phyloP scores from a whole-genome alignment of 2,888 invertebrate genomes.

The Lochmaea capreae region DNA sequence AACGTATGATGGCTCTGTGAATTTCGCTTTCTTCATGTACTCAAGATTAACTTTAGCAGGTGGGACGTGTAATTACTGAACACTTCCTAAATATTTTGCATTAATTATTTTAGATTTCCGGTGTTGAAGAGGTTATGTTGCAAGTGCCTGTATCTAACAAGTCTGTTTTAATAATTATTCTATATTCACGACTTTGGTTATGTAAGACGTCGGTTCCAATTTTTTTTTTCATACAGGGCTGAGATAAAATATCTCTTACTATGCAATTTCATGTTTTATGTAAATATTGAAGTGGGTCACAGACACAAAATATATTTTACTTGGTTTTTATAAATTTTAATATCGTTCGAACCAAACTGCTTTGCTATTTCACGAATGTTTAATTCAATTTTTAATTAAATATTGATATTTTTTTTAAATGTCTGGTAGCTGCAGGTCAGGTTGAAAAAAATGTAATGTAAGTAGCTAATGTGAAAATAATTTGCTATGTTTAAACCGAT shows the following conservation, averaged over 20 bases:
- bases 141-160: not conserved
- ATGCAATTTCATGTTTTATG: too few relatives aligned
- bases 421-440: too few relatives aligned
- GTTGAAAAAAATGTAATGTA: too few relatives aligned
- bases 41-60: slow-evolving; percentile 26
- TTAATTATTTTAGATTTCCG: slow-evolving; percentile 23
- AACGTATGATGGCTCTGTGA: slow-evolving; percentile 44
- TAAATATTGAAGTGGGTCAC: too few relatives aligned
- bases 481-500: too few relatives aligned
- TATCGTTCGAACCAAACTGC: too few relatives aligned
- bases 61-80: slow-evolving; percentile 30
- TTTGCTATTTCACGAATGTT: too few relatives aligned
- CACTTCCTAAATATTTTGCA: slow-evolving; percentile 30
- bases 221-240: not conserved
- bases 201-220: not conserved
- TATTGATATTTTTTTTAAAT: too few relatives aligned
- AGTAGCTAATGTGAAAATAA: too few relatives aligned
- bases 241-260: not conserved
- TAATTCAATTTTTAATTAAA: too few relatives aligned
- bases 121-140: slow-evolving; percentile 15
- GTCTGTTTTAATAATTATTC: not conserved
- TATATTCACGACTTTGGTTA: not conserved
- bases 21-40: slow-evolving; percentile 43
- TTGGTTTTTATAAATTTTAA: too few relatives aligned
- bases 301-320: too few relatives aligned